Conservation (phyloP, 2,797 vertebrate genomes). For the Hafferia zeledoni region DNA sequence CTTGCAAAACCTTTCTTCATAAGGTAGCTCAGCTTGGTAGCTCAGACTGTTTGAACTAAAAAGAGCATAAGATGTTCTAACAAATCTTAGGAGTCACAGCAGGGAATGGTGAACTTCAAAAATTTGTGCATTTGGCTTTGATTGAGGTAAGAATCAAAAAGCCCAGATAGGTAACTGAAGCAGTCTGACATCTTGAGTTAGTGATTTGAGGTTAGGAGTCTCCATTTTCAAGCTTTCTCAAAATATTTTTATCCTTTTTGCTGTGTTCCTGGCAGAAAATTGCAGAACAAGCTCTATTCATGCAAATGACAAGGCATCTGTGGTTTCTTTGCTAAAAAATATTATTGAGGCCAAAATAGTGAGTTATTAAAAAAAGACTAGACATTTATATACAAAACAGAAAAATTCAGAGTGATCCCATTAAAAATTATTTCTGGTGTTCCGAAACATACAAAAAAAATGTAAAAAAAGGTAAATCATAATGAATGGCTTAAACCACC, state of each 20-base stretch:
- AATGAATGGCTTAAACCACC: not conserved
- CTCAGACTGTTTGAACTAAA: not conserved
- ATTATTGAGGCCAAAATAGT: not conserved
- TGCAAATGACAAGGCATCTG: not conserved
- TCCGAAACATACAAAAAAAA: not conserved
- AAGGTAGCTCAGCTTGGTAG: slow-evolving; percentile 8
- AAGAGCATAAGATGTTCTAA: not conserved
- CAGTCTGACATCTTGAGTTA: not conserved
- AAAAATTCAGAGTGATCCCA: not conserved
- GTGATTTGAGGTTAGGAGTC: not conserved
- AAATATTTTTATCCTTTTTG: not conserved
- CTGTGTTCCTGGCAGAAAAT: not conserved
- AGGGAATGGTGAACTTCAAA: not conserved
- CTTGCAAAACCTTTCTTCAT: not conserved
- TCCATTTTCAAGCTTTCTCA: slow-evolving; percentile 3
- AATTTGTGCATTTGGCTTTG: slow-evolving; percentile 9
- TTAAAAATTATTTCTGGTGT: not conserved
- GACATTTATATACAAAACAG: not conserved
- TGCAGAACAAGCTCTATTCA: not conserved
- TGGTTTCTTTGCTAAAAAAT: not conserved
- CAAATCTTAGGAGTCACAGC: not conserved
- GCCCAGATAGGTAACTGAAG: not conserved
- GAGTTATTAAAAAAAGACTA: not conserved
- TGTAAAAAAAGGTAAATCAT: not conserved
- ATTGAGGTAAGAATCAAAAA: slow-evolving; percentile 8